A percentile compares a stretch with the other conserved stretches of the same genome.
phyloP scores from a whole-genome alignment of 2,888 invertebrate genomes.

The Phaedon cochleariae region DNA sequence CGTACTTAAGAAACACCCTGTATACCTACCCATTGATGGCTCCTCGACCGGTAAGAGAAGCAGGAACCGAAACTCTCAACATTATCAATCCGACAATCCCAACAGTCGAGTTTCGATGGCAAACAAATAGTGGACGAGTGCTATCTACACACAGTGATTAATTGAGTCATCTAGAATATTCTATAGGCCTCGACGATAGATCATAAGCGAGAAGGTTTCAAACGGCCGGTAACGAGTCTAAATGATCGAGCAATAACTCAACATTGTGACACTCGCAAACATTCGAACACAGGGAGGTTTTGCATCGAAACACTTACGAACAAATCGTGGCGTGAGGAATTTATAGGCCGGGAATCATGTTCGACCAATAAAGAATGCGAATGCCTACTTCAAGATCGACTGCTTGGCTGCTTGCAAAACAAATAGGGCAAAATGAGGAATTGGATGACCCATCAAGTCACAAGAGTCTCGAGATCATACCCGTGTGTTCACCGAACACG shows the following conservation, averaged over 20 bases:
- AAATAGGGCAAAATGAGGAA: too few species aligned
- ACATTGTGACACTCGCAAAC: conserved; percentile 26
- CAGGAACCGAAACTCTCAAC: not conserved
- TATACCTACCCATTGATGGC: too few species aligned
- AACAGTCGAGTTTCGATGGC: conserved; percentile 1
- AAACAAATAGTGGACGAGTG: not conserved
- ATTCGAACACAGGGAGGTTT: conserved; percentile 12
- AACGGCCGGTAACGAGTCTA: conserved; percentile 33
- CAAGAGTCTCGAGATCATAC: too few species aligned
- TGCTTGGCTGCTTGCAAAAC: too few species aligned
- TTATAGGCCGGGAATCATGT: conserved; percentile 1
- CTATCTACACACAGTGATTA: conserved; percentile 15
- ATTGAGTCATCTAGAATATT: conserved; percentile 26
- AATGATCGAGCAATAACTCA: conserved; percentile 32
- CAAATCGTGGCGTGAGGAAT: conserved; percentile 10
- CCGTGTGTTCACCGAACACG: too few species aligned
- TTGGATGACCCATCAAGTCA: too few species aligned
- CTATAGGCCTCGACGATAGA: conserved; percentile 19
- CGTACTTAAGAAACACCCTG: too few species aligned
- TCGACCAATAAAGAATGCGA: not conserved
- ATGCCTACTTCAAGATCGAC: not conserved
- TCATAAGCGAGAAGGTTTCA: conserved; percentile 17
- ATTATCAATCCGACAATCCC: not conserved
- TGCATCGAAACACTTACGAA: conserved; percentile 8
- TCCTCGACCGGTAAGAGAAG: too few species aligned